Base-by-base conservation (phyloP, 2,888 invertebrate species). In the Nasonia oneida region DNA sequence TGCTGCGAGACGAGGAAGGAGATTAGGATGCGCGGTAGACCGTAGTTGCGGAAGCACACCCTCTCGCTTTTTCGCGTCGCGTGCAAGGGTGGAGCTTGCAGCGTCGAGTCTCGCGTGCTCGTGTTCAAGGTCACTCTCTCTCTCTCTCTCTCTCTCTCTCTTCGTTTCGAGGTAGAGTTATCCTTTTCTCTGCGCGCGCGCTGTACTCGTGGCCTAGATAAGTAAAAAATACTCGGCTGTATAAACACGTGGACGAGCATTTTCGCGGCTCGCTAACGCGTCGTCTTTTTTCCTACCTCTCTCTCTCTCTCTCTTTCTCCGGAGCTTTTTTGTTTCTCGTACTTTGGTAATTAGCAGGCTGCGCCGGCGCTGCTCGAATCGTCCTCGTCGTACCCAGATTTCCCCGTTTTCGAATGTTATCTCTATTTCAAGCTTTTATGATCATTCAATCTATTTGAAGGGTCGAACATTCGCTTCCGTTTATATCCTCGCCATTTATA, bases 171-270 rank as follows among this genome's bases (percentile, higher is more conserved):
- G n/a, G 57, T 33, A 29, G 29, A 29, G 73, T 10, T 73, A 47
- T 64, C 33, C n/a, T 47, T 80, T 15, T 76, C 78, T 64, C 39
- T 8, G 23, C 47, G 15, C 64, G 70, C 39, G 37, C 61, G 76
- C 75, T 61, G n/a, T 61, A 61, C 57, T 74, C 61, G 82, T 80
- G 85, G 82, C 82, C 85, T 86, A 83, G 81, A 86, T 86, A 86
- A 78, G 76, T 85, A 85, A 77, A 82, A 75, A 81, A 85, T 79
- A 57, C 82, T 81, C 57, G 84, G 57, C 57, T 74, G 53, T 70
- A 75, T 86, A 83, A 86, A 79, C 85, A 82, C 57, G 82, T 79
- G 75, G 75, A 83, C 70, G 83, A 86, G 82, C 75, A 76, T 84
- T 84, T 79, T 85, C 70, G 57, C 67, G 76, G 70, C 53, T 84